Evolutionary conservation across 2,888 invertebrate genomes (phyloP), one percentile per base, ranked within the genome.

Genomic region (Polyommatus icarus): DNA sequence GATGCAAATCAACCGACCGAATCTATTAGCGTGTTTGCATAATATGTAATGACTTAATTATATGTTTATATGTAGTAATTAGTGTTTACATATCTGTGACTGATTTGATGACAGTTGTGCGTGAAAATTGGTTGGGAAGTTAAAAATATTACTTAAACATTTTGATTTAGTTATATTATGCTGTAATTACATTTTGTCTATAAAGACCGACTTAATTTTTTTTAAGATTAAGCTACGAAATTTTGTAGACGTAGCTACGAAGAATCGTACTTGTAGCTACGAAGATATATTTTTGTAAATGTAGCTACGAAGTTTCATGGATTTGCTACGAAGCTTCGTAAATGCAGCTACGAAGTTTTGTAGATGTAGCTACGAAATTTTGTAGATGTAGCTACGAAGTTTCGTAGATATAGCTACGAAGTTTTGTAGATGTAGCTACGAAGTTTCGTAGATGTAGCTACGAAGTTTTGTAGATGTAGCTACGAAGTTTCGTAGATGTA

Each of bases 11-110:
- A 85, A 81, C 82, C 82, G 81, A 81, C 83, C 82, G 86, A 85
- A 85, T 85, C 84, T 85, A 86, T 86, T 86, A 86, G 82, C 73
- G 80, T 80, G 81, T 85, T 84, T 85, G 83, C 84, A 84, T 85
- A 84, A 83, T 83, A 83, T 80, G 73, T 80, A 79, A 80, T 79
- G 79, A 79, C 79, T 71, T 80, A 78, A 76, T 80, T 80, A 78
- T 79, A 76, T 79, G 79, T 78, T 80, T 73, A 75, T 73, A 50
- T 50, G 46, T 75, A 18, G 50, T 54, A 29, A 75, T 75, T 46
- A 73, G 46, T 73, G 73, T 24, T 40, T 73, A 40, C 67, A 32
- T 67, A 61, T 59, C 59, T 59, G 4, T 10, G 67, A 29, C 15
- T 67, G 67, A 61, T 61, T 18, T 67, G 67, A 32, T 67, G 67